A percentile compares a stretch with the other conserved stretches of the same genome.
phyloP scores from a whole-genome alignment of 2,888 invertebrate genomes.

The Listrodromus nycthemerus region DNA sequence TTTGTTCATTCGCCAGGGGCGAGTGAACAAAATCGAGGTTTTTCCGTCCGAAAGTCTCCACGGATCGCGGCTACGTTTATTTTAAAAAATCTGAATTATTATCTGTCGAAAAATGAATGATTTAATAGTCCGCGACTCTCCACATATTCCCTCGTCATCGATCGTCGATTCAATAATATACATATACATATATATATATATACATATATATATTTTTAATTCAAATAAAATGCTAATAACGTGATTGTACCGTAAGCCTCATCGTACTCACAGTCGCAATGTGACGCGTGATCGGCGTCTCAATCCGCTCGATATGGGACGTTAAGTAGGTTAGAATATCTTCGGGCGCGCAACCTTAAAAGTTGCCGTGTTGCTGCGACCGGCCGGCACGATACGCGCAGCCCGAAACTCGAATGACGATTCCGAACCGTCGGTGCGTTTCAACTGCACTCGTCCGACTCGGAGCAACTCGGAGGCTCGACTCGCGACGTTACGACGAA shows the following conservation, averaged over 20 bases:
- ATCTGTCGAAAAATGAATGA: too few relatives aligned
- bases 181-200: too few relatives aligned
- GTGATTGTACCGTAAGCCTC: conserved; percentile 47
- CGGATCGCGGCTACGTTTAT: too few relatives aligned
- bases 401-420: conserved; percentile 35
- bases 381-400: conserved; percentile 31
- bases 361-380: background rate
- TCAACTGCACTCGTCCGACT: conserved; percentile 63
- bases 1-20: too few relatives aligned
- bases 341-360: conserved; percentile 26
- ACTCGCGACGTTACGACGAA: conserved; percentile 62
- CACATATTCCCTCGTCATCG: too few relatives aligned
- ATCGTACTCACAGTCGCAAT: conserved; percentile 59
- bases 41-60: too few relatives aligned
- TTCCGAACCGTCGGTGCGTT: conserved; percentile 46
- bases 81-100: too few relatives aligned
- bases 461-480: conserved; percentile 49
- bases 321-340: conserved; percentile 64
- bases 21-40: too few relatives aligned
- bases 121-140: too few relatives aligned
- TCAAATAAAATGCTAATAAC: conserved; percentile 21
- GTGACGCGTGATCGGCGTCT: conserved; percentile 64
- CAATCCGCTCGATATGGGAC: conserved; percentile 55
- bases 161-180: background rate
- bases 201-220: background rate